Base-by-base conservation (phyloP, 1,140 invertebrate genomes). In the Pachypsylla venusta region DNA sequence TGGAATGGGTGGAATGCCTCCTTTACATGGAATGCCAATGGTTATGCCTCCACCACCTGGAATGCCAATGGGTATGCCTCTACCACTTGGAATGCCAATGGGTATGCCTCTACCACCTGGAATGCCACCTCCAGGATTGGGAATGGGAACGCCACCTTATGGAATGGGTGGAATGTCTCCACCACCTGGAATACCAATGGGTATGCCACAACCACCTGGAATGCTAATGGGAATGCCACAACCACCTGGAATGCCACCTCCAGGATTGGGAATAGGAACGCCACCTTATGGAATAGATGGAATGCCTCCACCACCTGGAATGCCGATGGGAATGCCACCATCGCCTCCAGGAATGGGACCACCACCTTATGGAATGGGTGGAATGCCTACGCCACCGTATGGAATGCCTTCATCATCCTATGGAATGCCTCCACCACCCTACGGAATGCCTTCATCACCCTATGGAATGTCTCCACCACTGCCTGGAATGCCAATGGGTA, bases 321-420 rank as follows among this genome's bases (percentile, higher is more conserved):
- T 57, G 56, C 30, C 57, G 19, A 48, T 40, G 3, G 56, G 56
- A 10, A 57, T 57, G 30, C 56, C 56, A 30, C 10, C 27, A 2
- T 16, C 22, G 42, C 42, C 42, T 19, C 4, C 4, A 5, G 42
- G 42, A 48, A 48, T 48, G 42, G 3, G 3, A 7, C 42, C 42
- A 48, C 16, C 22, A 22, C 42, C 42, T 19, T 4, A 4, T 48
- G 42, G 42, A 48, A 48, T 48, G 42, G 3, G 3, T 19, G n/a
- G n/a, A 48, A 48, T 48, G 42, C 10, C 10, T 35, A 48, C 22
- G 42, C 42, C 42, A 48, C 4, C 4, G 22, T n/a, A n/a, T n/a
- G 42, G 42, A 48, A 48, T 48, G 42, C 5, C 5, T 19, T 22
- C 42, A 48, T 19, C 22, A 22, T n/a, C 54, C n/a, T 2, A 5